phyloP scores from a whole-genome alignment of 2,113 vertebrate genomes.

The Melanotaenia duboulayi region DNA sequence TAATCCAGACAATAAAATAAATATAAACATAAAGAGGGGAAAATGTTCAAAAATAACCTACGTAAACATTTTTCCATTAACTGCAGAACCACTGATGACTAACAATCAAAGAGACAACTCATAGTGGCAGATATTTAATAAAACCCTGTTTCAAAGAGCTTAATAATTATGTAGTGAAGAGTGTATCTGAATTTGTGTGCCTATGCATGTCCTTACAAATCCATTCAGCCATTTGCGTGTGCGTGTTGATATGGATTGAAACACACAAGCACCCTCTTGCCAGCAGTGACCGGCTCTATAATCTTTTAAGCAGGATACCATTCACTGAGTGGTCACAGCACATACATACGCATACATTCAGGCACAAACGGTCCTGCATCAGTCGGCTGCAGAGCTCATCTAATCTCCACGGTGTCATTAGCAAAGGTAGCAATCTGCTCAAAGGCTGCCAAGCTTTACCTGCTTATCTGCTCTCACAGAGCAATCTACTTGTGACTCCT shows the following conservation, averaged over 20 bases:
- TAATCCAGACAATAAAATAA: too few species aligned
- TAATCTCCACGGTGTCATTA: conserved; percentile 75
- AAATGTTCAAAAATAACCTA: too few species aligned
- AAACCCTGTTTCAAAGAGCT: conserved; percentile 22
- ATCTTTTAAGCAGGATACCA: conserved; percentile 62
- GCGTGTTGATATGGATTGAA: not conserved
- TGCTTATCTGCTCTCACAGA: conserved; percentile 38
- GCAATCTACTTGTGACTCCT: conserved; percentile 32
- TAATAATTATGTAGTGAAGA: conserved; percentile 10
- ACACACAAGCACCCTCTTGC: not conserved
- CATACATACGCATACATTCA: conserved; percentile 2
- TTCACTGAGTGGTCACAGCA: conserved; percentile 48
- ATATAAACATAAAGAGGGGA: too few species aligned
- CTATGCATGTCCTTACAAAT: not conserved
- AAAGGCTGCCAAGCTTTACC: conserved; percentile 47
- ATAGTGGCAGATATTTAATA: conserved; percentile 17
- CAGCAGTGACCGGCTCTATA: conserved; percentile 28
- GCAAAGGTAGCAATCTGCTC: conserved; percentile 66
- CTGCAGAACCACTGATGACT: conserved; percentile 10
- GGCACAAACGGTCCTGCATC: conserved; percentile 38
- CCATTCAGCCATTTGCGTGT: not conserved
- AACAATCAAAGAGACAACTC: conserved; percentile 17
- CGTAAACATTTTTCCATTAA: too few species aligned
- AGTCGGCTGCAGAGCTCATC: conserved; percentile 41
- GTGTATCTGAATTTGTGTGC: conserved; percentile 4